Evolutionary conservation across 2,113 vertebrate genomes (phyloP).

Genomic region (Laticauda colubrina): DNA sequence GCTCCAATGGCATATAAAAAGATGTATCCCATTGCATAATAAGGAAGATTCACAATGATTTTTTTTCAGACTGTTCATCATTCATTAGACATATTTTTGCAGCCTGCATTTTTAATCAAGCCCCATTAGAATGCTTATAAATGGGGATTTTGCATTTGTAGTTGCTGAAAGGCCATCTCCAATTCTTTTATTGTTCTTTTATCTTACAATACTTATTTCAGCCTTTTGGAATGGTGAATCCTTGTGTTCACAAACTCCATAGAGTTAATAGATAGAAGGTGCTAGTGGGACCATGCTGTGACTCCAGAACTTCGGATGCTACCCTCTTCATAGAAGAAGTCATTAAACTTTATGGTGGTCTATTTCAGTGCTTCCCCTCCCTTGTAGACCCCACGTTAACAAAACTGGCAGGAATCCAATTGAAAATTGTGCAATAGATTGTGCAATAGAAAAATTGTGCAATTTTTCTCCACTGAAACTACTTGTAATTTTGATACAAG

Average conservation of each 20-base stretch:
- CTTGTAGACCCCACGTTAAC: background rate
- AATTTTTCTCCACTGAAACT: background rate
- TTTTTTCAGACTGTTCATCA: background rate
- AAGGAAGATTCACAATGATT: background rate
- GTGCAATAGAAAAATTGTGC: background rate
- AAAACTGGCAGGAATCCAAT: background rate
- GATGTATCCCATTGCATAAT: background rate
- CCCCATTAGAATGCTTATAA: background rate
- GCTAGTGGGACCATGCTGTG: no score
- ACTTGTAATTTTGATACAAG: background rate
- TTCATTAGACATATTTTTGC: background rate
- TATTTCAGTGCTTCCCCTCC: background rate
- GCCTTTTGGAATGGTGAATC: background rate
- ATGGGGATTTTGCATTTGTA: no score
- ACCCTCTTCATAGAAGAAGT: background rate
- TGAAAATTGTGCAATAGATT: background rate
- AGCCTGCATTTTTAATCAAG: background rate
- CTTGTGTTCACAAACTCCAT: no score
- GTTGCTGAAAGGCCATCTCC: background rate
- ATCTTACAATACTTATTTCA: background rate
- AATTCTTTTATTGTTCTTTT: background rate
- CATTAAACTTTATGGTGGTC: background rate
- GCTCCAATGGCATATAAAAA: background rate
- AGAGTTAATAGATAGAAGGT: background rate
- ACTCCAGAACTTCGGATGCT: background rate